Evolutionary conservation across 2,797 vertebrate species (phyloP).

Genomic region (Pogoniulus pusillus): DNA sequence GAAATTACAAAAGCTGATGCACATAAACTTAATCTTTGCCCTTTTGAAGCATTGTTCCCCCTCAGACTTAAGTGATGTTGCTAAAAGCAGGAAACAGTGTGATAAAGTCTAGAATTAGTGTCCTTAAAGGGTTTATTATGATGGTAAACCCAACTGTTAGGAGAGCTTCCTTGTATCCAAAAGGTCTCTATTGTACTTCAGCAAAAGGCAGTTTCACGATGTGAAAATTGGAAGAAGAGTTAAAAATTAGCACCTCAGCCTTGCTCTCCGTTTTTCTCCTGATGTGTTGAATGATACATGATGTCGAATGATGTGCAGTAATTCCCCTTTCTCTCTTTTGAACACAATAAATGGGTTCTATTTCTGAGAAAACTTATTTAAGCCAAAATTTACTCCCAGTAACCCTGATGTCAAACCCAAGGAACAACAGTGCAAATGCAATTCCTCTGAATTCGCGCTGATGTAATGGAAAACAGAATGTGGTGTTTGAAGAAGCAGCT

Average conservation of each 20-base stretch:
- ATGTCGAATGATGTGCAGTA: not conserved
- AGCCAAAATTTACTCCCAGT: slow-evolving; percentile 14
- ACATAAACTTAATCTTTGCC: not conserved
- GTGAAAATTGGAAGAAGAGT: slow-evolving; percentile 1
- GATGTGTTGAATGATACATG: slow-evolving; percentile 14
- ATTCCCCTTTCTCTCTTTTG: slow-evolving; percentile 5
- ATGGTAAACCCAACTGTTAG: slow-evolving; percentile 51
- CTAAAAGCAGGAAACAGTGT: slow-evolving; percentile 27
- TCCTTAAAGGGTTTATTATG: slow-evolving; percentile 54
- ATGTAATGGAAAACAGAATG: not conserved
- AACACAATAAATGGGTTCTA: not conserved
- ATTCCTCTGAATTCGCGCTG: slow-evolving; percentile 7
- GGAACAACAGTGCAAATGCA: slow-evolving; percentile 12
- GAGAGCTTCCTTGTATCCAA: slow-evolving; percentile 1
- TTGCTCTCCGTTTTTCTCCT: not conserved
- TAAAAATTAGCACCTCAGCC: not conserved
- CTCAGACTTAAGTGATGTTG: not conserved
- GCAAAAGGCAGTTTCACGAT: not conserved
- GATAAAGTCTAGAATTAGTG: slow-evolving; percentile 35
- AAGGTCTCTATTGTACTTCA: not conserved
- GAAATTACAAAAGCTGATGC: not conserved
- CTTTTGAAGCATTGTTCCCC: not conserved
- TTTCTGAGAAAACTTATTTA: slow-evolving; percentile 41
- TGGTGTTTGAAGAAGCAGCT: slow-evolving; percentile 62
- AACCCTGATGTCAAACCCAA: slow-evolving; percentile 2